These are phyloP conservation scores for Oncorhynchus nerka DNA, from an alignment of 2,113 vertebrate species.

Conservation along the genomic window DNA sequence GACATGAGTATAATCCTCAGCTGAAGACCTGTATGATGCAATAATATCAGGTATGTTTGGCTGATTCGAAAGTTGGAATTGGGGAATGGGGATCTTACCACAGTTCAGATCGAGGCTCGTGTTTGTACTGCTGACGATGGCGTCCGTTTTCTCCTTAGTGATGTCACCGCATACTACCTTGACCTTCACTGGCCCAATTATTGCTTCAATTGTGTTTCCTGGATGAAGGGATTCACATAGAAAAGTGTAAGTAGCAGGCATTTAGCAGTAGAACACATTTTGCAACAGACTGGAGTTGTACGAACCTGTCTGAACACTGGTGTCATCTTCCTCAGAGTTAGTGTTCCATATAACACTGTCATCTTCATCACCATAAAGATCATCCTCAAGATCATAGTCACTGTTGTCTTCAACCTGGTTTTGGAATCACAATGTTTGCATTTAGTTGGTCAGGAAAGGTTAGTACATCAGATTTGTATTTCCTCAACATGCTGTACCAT, in stretches of 20 bases:
- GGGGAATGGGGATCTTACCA: slow-evolving; percentile 26
- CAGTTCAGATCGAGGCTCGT: slow-evolving; percentile 42
- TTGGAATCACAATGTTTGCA: background rate
- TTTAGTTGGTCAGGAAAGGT: no score
- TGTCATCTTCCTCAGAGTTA: slow-evolving; percentile 25
- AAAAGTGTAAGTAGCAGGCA: background rate
- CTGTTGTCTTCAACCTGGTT: background rate
- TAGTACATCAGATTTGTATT: no score
- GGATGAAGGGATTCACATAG: background rate
- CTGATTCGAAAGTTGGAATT: no score
- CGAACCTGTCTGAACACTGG: slow-evolving; percentile 15
- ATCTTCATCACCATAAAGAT: background rate
- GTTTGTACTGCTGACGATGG: slow-evolving; percentile 59
- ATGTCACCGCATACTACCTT: slow-evolving; percentile 52
- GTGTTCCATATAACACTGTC: background rate
- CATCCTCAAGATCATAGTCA: background rate
- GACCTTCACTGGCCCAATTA: slow-evolving; percentile 47
- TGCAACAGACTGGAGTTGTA: background rate
- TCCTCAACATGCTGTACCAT: slow-evolving; percentile 17
- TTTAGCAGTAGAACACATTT: background rate
- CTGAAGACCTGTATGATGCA: no score
- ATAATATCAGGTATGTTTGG: background rate
- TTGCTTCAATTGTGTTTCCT: slow-evolving; percentile 30
- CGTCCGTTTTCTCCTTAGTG: slow-evolving; percentile 51
- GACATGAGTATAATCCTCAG: background rate